Base-by-base conservation (phyloP, 92 coral and sea anemone species). In the Epizoanthus rinbou region DNA sequence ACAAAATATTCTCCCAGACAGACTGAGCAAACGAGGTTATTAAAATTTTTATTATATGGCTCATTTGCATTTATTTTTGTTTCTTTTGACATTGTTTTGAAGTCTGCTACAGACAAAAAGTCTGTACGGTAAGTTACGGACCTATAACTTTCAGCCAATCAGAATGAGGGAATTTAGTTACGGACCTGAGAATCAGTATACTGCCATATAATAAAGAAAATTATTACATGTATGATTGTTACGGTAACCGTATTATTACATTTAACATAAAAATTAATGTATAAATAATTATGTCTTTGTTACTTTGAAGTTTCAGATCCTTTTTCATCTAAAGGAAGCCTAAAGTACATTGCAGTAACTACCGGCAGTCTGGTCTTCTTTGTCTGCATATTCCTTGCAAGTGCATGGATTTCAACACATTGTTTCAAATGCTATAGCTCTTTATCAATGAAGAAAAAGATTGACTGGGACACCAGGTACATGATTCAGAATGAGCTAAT, bases 391-490 rank as follows among this genome's bases (percentile, higher is more conserved):
- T 84, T 87, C 70, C n/a, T 83, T 63, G 24, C 85, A 22, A 90
- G 97, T 62, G 89, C 94, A 41, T 23, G 70, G 62, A 65, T 93
- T 47, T 93, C 97, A 79, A 54, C 83, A 15, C 68, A 35, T 31
- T 18, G 67, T 28, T 86, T 85, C 57, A 62, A 84, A 50, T 58
- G 81, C 25, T 95, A 95, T 85, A 71, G 15, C 24, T 76, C 62
- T 24, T 80, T 95, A 15, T 39, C 97, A 74, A 45, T 21, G 22
- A 78, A 89, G 72, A 85, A 91, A 21, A 87, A 85, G 83, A 76
- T 90, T 57, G 95, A 95, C 74, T 95, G 97, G 98, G 90, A 95
- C 66, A 95, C 98, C 74, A 93, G 98, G 98, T 95, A 76, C n/a
- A 76, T 76, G 3, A 15, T 22, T 56, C 33, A 76, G 52, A 18